These are phyloP conservation scores for Adelphocoris suturalis DNA, from an alignment of 2,888 invertebrate species.

Conservation along the genomic window DNA sequence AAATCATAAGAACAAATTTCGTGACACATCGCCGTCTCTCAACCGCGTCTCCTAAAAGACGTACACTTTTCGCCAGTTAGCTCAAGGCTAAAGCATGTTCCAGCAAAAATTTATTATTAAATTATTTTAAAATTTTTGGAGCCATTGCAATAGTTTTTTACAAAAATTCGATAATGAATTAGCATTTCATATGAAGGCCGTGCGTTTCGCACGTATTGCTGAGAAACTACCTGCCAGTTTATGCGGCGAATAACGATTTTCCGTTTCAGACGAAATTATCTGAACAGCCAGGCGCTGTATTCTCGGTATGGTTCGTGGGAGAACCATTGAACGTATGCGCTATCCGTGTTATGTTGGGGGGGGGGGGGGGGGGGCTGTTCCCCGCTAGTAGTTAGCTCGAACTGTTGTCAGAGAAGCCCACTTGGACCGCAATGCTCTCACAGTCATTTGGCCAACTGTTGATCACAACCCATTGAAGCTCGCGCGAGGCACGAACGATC, in stretches of 20 bases:
- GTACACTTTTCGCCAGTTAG: too few species aligned
- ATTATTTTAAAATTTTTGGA: too few species aligned
- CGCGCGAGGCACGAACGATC: background rate
- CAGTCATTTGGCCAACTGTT: conserved; percentile 36
- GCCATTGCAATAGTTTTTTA: too few species aligned
- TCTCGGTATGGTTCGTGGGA: background rate
- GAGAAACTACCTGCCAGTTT: too few species aligned
- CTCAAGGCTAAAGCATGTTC: too few species aligned
- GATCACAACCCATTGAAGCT: conserved; percentile 13
- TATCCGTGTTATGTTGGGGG: background rate
- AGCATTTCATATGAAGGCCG: too few species aligned
- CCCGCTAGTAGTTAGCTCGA: background rate
- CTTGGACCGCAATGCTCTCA: background rate
- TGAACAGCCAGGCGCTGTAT: background rate
- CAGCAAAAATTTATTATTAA: too few species aligned
- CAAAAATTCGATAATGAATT: too few species aligned
- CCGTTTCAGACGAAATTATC: background rate
- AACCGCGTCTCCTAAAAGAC: too few species aligned
- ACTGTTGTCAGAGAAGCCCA: background rate
- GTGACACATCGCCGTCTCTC: too few species aligned
- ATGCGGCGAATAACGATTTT: background rate
- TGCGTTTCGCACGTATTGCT: too few species aligned
- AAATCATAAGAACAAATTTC: too few species aligned
- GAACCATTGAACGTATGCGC: background rate
- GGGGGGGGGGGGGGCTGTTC: background rate